These are phyloP conservation scores for Cladorhizidae sp. DNA, from an alignment of 37 sponge, comb jelly and placozoan genomes.

Conservation along the genomic window DNA sequence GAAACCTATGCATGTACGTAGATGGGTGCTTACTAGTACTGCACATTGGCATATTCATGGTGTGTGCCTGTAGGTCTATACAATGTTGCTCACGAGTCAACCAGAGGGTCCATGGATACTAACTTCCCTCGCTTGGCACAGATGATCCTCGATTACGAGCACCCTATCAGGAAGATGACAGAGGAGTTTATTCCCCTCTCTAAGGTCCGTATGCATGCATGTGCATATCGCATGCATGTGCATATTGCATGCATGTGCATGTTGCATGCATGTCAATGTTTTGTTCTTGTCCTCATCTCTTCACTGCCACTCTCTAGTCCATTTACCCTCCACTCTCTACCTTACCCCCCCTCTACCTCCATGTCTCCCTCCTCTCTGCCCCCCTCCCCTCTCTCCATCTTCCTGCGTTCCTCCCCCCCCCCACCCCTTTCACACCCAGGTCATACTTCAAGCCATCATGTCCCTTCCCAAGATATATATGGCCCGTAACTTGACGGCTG, in stretches of 20 bases:
- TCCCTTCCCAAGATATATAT: conserved; percentile 66
- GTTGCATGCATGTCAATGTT: too few relatives aligned
- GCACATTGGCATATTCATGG: too few relatives aligned
- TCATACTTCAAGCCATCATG: conserved; percentile 72
- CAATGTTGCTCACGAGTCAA: conserved; percentile 80
- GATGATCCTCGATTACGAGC: conserved; percentile 91
- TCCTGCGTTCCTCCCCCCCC: not conserved
- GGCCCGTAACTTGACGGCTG: conserved; percentile 73
- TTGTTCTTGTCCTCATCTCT: not conserved
- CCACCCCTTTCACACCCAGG: conserved; percentile 16
- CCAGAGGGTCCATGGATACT: conserved; percentile 64
- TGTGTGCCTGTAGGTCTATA: conserved; percentile 75
- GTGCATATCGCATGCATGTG: not conserved
- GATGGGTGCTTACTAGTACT: too few relatives aligned
- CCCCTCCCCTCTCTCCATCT: not conserved
- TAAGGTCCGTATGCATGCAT: conserved; percentile 27
- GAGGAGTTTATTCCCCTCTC: conserved; percentile 92
- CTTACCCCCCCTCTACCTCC: too few relatives aligned
- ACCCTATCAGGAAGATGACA: conserved; percentile 83
- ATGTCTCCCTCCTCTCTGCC: not conserved
- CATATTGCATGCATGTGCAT: not conserved
- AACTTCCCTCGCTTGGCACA: conserved; percentile 89
- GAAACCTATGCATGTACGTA: too few relatives aligned
- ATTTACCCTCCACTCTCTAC: not conserved
- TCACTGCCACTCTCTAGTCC: not conserved